phyloP scores from a whole-genome alignment of 2,888 invertebrate species.

The Axea sp. region DNA sequence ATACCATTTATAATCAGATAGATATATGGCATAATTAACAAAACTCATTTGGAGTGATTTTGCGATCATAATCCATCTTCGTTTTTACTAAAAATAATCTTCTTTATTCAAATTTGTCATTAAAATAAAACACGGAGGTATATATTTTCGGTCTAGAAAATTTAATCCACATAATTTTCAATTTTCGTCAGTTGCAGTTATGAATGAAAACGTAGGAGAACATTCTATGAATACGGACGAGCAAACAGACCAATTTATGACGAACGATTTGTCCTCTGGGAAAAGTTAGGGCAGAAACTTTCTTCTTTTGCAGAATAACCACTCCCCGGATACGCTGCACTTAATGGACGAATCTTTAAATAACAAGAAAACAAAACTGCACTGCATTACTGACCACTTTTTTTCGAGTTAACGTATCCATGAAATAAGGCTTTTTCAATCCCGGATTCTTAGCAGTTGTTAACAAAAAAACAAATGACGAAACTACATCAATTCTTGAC shows the following conservation, averaged over 20 bases:
- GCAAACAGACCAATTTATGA: constrained; percentile 74
- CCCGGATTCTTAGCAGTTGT: constrained; percentile 36
- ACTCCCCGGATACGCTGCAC: constrained; percentile 53
- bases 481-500: constrained; percentile 47
- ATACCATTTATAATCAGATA: too few species aligned
- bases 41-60: too few species aligned
- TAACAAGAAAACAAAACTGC: constrained; percentile 72
- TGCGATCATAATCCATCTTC: not conserved
- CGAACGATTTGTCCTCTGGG: constrained; percentile 72
- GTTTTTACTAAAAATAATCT: not conserved
- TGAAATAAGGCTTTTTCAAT: constrained; percentile 42
- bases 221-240: constrained; percentile 63
- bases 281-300: constrained; percentile 64
- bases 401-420: constrained; percentile 43
- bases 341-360: constrained; percentile 72
- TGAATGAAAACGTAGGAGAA: constrained; percentile 53
- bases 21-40: too few species aligned
- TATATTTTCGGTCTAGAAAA: not conserved
- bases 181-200: constrained; percentile 11
- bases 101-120: not conserved
- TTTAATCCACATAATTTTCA: constrained; percentile 38
- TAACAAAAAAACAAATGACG: constrained; percentile 41
- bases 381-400: constrained; percentile 56
- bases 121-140: constrained; percentile 1
- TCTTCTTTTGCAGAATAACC: constrained; percentile 64